These are phyloP conservation scores for Rhagoletis zephyria DNA, from an alignment of 1,140 invertebrate species.

Conservation along the genomic window DNA sequence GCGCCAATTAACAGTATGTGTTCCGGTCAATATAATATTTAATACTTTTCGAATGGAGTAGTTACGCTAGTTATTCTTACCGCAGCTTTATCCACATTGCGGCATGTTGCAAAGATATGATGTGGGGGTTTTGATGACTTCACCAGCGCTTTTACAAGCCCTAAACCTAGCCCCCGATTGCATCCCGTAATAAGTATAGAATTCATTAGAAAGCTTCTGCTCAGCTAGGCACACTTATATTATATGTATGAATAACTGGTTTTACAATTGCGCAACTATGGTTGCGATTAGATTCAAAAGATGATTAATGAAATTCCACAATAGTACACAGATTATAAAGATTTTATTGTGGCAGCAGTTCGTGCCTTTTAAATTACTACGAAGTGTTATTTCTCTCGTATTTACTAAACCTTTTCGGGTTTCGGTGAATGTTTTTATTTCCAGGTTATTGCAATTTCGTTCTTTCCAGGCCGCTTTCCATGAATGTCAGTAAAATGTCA, in stretches of 20 bases:
- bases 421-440: neutral
- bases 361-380: neutral
- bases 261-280: neutral
- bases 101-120: constrained; percentile 83
- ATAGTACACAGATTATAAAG: neutral
- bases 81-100: constrained; percentile 78
- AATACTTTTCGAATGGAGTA: too few species aligned
- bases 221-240: neutral
- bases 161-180: constrained; percentile 89
- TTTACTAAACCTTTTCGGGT: neutral
- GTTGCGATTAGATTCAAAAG: neutral
- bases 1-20: constrained; percentile 65
- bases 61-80: constrained; percentile 72
- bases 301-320: neutral
- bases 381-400: neutral
- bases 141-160: constrained; percentile 81
- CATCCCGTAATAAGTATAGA: constrained; percentile 89
- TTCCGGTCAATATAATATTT: neutral
- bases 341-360: neutral
- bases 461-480: neutral
- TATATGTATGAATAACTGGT: constrained; percentile 12
- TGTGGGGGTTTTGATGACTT: constrained; percentile 75
- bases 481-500: constrained; percentile 46
- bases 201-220: constrained; percentile 75
- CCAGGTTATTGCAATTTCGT: neutral